phyloP scores from a whole-genome alignment of 1,140 invertebrate genomes.

The Ylistrum balloti region DNA sequence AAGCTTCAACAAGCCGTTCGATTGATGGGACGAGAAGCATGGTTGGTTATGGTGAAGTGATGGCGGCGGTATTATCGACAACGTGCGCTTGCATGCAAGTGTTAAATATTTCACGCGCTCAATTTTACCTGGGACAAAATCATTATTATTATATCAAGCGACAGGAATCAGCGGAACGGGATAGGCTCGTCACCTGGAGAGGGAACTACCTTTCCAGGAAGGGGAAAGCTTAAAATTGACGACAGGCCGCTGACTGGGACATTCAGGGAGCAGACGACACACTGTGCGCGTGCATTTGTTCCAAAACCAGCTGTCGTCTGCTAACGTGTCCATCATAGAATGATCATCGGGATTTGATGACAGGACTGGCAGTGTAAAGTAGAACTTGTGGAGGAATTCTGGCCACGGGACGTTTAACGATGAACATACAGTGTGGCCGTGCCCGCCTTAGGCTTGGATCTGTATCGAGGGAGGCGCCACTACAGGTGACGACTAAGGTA shows the following conservation, averaged over 20 bases:
- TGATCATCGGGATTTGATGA: not conserved
- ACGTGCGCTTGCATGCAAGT: constrained; percentile 49
- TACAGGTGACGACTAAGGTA: not conserved
- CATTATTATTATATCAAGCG: constrained; percentile 57
- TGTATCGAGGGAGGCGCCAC: not conserved
- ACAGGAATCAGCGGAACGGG: constrained; percentile 45
- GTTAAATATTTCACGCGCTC: constrained; percentile 58
- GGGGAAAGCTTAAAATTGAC: constrained; percentile 53
- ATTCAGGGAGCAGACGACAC: constrained; percentile 49
- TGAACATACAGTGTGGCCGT: not conserved
- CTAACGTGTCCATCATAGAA: not conserved
- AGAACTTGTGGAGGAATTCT: constrained; percentile 32
- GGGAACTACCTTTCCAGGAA: constrained; percentile 47
- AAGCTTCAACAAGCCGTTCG: constrained; percentile 48
- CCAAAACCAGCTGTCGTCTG: not conserved
- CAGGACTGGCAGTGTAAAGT: not conserved
- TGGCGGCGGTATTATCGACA: constrained; percentile 42
- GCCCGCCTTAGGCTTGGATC: not conserved
- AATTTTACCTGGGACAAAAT: constrained; percentile 58
- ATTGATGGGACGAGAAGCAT: constrained; percentile 46
- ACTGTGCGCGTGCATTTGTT: constrained; percentile 48
- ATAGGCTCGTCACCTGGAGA: constrained; percentile 47
- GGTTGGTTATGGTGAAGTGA: constrained; percentile 31
- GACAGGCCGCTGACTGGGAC: constrained; percentile 1
- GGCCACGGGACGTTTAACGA: not conserved